Conservation (phyloP, 2,888 invertebrate genomes). For the Drosophila koepferae region DNA sequence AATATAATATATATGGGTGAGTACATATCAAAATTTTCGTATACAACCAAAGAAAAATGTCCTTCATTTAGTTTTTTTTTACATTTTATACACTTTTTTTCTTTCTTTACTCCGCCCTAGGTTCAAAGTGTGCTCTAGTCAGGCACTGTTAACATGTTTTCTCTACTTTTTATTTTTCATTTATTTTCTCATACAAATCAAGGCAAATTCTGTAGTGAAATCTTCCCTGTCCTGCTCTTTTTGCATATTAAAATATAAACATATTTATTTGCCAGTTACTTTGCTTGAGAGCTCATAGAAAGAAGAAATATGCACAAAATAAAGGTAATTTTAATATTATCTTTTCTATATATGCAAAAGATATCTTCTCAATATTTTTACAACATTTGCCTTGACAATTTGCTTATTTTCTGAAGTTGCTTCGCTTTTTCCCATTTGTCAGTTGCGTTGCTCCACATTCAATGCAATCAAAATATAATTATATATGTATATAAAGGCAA, state of each 20-base stretch:
- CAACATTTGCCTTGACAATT: background rate
- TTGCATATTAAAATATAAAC: background rate
- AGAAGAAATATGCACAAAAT: background rate
- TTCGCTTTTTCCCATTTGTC: background rate
- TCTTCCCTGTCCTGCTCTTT: no score
- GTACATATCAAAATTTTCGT: no score
- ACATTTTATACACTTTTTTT: background rate
- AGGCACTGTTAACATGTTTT: no score
- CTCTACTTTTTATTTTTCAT: background rate
- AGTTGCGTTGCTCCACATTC: background rate
- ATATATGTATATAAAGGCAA: background rate
- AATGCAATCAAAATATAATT: background rate
- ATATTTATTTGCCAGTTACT: background rate
- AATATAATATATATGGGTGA: no score
- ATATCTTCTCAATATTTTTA: background rate
- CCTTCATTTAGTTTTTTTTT: background rate
- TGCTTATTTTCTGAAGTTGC: background rate
- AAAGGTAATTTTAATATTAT: background rate
- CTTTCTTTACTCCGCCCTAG: background rate
- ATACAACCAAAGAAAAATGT: no score
- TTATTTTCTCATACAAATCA: background rate
- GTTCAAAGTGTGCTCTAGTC: no score
- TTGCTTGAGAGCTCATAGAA: background rate
- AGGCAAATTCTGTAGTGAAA: background rate
- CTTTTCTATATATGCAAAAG: background rate